Percentiles rank a stretch among this genome's conserved stretches.
Evolutionary conservation across 2,113 vertebrate genomes (phyloP).

Genomic region (Oceanodroma tethys): DNA sequence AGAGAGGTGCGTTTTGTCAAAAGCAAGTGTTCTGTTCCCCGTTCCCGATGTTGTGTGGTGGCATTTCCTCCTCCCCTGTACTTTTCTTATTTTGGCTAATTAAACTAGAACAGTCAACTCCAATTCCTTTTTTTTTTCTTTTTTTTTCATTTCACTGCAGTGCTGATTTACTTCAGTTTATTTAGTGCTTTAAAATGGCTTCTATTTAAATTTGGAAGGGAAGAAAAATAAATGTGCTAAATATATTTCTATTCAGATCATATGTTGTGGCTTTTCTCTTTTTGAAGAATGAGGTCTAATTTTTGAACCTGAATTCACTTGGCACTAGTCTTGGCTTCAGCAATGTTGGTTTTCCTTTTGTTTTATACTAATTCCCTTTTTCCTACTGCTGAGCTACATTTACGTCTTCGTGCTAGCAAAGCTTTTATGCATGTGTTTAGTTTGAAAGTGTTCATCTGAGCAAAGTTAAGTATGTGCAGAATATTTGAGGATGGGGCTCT

Average conservation of each 20-base stretch:
- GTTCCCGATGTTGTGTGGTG: background rate
- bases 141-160: background rate
- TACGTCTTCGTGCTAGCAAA: background rate
- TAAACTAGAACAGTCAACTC: background rate
- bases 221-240: conserved; percentile 51
- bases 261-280: conserved; percentile 47
- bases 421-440: background rate
- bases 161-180: background rate
- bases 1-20: background rate
- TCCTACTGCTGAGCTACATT: conserved; percentile 10
- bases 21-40: conserved; percentile 4
- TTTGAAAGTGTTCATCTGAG: background rate
- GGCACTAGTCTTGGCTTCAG: conserved; percentile 15
- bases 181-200: conserved; percentile 27
- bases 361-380: conserved; percentile 47
- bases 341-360: conserved; percentile 41
- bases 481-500: background rate
- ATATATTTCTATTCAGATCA: conserved; percentile 52
- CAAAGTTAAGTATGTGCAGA: background rate
- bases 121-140: background rate
- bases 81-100: conserved; percentile 13
- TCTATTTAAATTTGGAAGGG: conserved; percentile 48
- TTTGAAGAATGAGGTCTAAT: conserved; percentile 49
- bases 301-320: conserved; percentile 56
- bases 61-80: background rate